These are phyloP conservation scores for Sphenopsis melanotis DNA, from an alignment of 2,797 vertebrate species.

Conservation along the genomic window DNA sequence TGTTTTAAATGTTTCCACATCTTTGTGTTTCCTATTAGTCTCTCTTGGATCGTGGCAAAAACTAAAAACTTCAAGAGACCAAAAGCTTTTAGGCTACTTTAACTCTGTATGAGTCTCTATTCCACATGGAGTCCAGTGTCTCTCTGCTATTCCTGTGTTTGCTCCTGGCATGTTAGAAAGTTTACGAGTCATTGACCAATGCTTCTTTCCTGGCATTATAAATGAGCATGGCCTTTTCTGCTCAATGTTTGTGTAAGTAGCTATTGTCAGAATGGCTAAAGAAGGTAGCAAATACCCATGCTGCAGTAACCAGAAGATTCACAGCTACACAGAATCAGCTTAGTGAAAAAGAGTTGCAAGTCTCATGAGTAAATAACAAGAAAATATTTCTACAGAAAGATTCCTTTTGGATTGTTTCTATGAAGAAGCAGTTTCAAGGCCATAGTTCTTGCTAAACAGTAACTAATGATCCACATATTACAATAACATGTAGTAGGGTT, in stretches of 20 bases:
- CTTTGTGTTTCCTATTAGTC: background rate
- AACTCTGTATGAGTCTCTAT: background rate
- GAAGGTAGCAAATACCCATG: background rate
- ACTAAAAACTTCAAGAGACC: background rate
- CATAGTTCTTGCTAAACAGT: background rate
- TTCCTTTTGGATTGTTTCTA: background rate
- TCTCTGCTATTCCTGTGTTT: background rate
- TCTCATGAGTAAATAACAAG: background rate
- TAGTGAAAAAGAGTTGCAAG: background rate
- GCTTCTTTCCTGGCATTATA: background rate
- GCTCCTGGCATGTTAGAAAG: background rate
- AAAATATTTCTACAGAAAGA: constrained; percentile 22
- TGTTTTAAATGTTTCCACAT: background rate
- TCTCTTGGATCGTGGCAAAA: background rate
- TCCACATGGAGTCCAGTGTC: background rate
- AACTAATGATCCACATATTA: background rate
- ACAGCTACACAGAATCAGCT: background rate
- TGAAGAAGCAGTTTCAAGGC: background rate
- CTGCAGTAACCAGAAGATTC: background rate
- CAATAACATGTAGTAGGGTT: background rate
- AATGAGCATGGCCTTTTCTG: background rate
- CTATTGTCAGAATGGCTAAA: background rate
- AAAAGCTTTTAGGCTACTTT: background rate
- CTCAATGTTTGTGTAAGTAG: background rate
- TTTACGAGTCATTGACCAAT: background rate